Evolutionary conservation across 2,888 invertebrate species (phyloP).

Genomic region (Ditula angustiorana): DNA sequence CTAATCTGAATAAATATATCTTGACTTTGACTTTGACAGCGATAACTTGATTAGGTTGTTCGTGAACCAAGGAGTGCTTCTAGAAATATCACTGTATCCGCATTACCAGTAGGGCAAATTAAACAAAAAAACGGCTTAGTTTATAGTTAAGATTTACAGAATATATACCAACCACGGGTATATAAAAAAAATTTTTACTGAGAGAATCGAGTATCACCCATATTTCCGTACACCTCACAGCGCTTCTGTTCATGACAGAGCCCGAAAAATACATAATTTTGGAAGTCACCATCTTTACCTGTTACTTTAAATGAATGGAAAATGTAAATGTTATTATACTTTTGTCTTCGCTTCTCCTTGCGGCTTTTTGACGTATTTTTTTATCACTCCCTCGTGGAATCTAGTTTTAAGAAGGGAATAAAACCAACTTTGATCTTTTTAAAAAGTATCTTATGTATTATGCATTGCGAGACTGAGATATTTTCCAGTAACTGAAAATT

Average conservation of each 20-base stretch:
- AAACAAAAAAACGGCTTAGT: too few relatives aligned
- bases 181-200: too few relatives aligned
- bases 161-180: too few relatives aligned
- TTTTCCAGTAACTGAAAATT: conserved; percentile 3
- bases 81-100: too few relatives aligned
- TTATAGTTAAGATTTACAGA: too few relatives aligned
- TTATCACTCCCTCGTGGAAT: conserved; percentile 38
- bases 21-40: too few relatives aligned
- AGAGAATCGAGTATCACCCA: not conserved
- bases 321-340: conserved; percentile 45
- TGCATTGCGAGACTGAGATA: conserved; percentile 18
- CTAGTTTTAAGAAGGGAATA: conserved; percentile 39
- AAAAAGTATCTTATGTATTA: conserved; percentile 26
- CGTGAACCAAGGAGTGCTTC: too few relatives aligned
- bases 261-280: conserved; percentile 32
- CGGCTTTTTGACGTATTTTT: conserved; percentile 36
- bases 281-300: conserved; percentile 40
- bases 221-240: not conserved
- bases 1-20: too few relatives aligned
- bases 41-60: too few relatives aligned
- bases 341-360: conserved; percentile 29
- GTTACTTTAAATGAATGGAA: conserved; percentile 42
- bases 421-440: conserved; percentile 37
- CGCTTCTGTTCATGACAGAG: conserved; percentile 22
- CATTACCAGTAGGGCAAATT: too few relatives aligned